These are phyloP conservation scores for Hoplodrina blanda DNA, from an alignment of 2,888 invertebrate species.

Conservation along the genomic window DNA sequence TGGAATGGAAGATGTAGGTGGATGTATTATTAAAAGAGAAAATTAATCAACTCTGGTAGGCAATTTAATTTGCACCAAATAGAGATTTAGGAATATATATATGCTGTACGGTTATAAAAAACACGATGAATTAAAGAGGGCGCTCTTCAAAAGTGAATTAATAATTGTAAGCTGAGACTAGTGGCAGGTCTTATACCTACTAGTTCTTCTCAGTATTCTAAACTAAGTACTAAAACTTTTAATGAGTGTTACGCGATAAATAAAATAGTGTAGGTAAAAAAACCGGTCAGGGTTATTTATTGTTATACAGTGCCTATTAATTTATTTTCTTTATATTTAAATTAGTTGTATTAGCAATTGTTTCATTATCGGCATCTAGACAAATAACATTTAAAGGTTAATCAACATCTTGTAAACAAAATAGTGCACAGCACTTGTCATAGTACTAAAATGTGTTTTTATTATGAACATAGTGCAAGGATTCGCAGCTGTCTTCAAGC, in stretches of 20 bases:
- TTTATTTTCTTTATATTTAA: not conserved
- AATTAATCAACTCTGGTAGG: not conserved
- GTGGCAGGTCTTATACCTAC: not conserved
- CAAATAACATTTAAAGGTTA: conserved; percentile 37
- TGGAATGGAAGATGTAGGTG: not conserved
- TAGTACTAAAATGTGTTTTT: conserved; percentile 17
- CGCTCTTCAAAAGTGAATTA: not conserved
- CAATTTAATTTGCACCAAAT: not conserved
- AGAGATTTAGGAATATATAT: not conserved
- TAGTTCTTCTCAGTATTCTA: not conserved
- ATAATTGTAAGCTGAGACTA: not conserved
- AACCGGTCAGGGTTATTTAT: conserved; percentile 14
- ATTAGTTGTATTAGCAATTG: not conserved
- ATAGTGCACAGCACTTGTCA: not conserved
- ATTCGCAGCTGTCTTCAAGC: conserved; percentile 71
- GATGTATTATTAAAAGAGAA: not conserved
- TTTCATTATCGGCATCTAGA: not conserved
- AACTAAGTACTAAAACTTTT: not conserved
- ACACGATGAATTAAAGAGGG: not conserved
- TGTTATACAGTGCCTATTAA: not conserved
- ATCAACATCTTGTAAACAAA: conserved; percentile 10
- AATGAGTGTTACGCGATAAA: not conserved
- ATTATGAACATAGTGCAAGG: conserved; percentile 44
- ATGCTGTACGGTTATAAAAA: not conserved
- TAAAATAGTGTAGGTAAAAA: conserved; percentile 23